Evolutionary conservation across 1,140 invertebrate species (phyloP), one percentile per base, ranked within the genome.

Genomic region (Sitodiplosis mosellana): DNA sequence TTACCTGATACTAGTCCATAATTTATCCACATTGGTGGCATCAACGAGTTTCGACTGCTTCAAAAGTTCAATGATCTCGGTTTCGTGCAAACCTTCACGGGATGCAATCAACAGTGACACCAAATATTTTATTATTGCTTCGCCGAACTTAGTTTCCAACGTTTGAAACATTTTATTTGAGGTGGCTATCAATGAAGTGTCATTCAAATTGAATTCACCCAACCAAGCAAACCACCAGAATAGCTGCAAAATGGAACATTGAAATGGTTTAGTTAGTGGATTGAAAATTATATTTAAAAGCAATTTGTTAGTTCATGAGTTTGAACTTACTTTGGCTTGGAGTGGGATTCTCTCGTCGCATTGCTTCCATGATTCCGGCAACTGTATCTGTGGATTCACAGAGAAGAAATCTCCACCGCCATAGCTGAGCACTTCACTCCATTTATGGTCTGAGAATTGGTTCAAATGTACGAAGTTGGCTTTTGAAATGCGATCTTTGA

Each of bases 171-270:
- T 21, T 49, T 41, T 45, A 17, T 49, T 20, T 33, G 33, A 38
- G 20, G 34, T 44, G 34, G 33, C 19, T 19, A n/a, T 22, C n/a
- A 47, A 21, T n/a, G 27, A 34, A 14, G 22, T 43, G 33, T 50
- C 21, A 21, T 37, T 22, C 57, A 56, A 4, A 57, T 59, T 38
- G 56, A 55, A 48, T 45, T 64, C 55, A 6, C 61, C 61, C 38
- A 64, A 49, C 62, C 62, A 64, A 45, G 61, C 61, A 2, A 64
- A 51, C 62, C 62, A 64, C 62, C 61, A 63, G 33, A 64, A 34
- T 0, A 48, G 20, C 47, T 48, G n/a, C n/a, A n/a, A n/a, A 48
- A 22, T 14, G 33, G 17, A 47, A 33, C n/a, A 15, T 2, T 36
- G 15, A 7, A 34, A 46, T 3, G 1, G 33, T 15, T 7, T 6